Evolutionary conservation across 2,113 vertebrate species (phyloP).

Genomic region (Syrmaticus mikado): DNA sequence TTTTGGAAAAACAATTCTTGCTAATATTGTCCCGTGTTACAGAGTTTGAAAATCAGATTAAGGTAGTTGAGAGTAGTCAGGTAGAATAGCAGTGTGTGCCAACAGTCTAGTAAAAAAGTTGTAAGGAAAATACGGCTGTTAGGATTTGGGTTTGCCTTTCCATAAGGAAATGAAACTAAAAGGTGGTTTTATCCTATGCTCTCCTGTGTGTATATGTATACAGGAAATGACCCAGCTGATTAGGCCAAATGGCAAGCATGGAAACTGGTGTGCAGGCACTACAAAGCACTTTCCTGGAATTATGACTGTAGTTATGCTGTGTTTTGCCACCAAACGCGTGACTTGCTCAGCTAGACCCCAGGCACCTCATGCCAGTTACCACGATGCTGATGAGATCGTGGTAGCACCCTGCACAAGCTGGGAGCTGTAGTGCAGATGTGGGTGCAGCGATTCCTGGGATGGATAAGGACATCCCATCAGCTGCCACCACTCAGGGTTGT

Average conservation of each 20-base stretch:
- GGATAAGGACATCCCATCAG: rapidly evolving
- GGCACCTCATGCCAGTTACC: not conserved
- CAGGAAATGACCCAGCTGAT: not conserved
- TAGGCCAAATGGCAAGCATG: not conserved
- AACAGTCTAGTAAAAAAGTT: not conserved
- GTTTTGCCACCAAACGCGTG: rapidly evolving
- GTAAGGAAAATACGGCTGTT: not conserved
- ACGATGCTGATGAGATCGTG: rapidly evolving
- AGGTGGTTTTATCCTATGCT: not conserved
- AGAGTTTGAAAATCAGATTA: not conserved
- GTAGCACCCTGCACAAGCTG: not conserved
- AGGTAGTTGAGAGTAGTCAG: not conserved
- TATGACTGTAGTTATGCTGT: not conserved
- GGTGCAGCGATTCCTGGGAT: rapidly evolving
- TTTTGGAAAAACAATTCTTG: not conserved
- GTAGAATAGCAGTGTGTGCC: rapidly evolving
- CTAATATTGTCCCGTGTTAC: not conserved
- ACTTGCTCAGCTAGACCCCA: not conserved
- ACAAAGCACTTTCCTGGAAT: not conserved
- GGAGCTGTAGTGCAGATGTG: not conserved
- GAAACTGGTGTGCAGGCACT: not conserved
- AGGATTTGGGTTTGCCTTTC: not conserved
- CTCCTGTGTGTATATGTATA: rapidly evolving
- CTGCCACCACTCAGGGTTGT: not conserved
- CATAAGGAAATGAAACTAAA: not conserved